phyloP scores from a whole-genome alignment of 1,140 invertebrate genomes.

The Caenorhabditis inopinata region DNA sequence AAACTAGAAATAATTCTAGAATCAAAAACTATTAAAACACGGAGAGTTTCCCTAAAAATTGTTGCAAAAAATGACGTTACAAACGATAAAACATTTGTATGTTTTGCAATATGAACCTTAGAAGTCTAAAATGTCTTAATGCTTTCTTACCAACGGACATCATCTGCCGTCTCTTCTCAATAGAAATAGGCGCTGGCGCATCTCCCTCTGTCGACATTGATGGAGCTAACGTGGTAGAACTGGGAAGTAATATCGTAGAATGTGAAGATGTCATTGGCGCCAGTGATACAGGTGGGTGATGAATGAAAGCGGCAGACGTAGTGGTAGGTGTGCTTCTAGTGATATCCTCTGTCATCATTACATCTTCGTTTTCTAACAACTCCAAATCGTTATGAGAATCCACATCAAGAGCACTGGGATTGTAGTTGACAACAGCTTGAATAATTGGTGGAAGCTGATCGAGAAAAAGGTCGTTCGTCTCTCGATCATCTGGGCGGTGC shows the following conservation, averaged over 20 bases:
- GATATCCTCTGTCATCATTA: slow-evolving; percentile 21
- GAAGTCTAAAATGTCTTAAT: background rate
- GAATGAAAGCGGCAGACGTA: background rate
- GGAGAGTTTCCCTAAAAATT: too few species aligned
- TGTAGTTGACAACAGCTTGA: background rate
- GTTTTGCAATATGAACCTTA: too few species aligned
- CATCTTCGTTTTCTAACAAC: slow-evolving; percentile 21
- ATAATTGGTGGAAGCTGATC: slow-evolving; percentile 42
- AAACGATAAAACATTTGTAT: too few species aligned
- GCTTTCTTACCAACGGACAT: slow-evolving; percentile 38
- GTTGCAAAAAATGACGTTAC: too few species aligned
- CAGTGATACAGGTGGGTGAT: background rate
- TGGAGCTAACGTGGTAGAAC: too few species aligned
- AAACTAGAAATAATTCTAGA: too few species aligned
- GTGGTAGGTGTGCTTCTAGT: slow-evolving; percentile 5
- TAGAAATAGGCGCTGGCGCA: background rate
- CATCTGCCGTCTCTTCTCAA: slow-evolving; percentile 46
- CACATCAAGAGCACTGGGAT: background rate
- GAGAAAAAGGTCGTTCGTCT: slow-evolving; percentile 23
- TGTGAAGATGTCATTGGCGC: background rate
- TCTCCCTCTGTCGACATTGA: background rate
- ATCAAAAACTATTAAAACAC: too few species aligned
- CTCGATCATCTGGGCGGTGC: slow-evolving; percentile 20
- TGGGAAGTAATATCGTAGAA: too few species aligned
- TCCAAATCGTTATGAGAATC: slow-evolving; percentile 12